Percentiles rank a stretch among this genome's conserved stretches.
phyloP scores from a whole-genome alignment of 2,113 vertebrate genomes.

The Halcyon senegalensis region DNA sequence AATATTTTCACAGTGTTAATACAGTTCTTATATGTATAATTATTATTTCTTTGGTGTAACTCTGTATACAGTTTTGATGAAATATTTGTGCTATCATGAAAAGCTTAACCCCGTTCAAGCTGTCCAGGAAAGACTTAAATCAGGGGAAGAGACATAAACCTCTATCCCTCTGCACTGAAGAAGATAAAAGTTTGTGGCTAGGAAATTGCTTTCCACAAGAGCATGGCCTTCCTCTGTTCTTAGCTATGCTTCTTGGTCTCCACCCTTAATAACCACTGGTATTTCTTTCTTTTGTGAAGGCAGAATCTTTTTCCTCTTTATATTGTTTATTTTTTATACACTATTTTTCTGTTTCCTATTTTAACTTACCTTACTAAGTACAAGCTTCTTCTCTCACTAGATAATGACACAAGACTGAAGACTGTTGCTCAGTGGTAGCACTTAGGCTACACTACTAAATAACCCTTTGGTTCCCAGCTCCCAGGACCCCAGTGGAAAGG shows the following conservation, averaged over 20 bases:
- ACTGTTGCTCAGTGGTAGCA: not conserved
- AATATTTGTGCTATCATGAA: not conserved
- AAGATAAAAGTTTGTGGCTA: not conserved
- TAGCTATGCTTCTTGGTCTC: not conserved
- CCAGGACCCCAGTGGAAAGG: not conserved
- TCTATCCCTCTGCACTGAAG: not conserved
- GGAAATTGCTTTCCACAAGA: not conserved
- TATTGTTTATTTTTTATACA: not conserved
- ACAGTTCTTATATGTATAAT: not conserved
- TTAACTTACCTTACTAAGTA: not conserved
- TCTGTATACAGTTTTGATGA: not conserved
- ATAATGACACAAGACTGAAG: not conserved
- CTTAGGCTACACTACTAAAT: not conserved
- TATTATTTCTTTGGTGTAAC: not conserved
- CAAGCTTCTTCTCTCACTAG: not conserved
- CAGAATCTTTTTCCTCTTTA: not conserved
- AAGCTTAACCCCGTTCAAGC: not conserved
- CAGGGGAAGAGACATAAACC: not conserved
- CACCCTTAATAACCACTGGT: not conserved
- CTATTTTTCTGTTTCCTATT: not conserved
- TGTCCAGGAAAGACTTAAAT: not conserved
- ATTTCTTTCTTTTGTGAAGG: not conserved
- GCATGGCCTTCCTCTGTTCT: not conserved
- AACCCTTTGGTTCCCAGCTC: not conserved
- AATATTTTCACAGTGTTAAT: not conserved